A percentile compares a stretch with the other conserved stretches of the same genome.
These are phyloP conservation scores for Apoderus coryli DNA, from an alignment of 2,888 invertebrate species.

Conservation along the genomic window DNA sequence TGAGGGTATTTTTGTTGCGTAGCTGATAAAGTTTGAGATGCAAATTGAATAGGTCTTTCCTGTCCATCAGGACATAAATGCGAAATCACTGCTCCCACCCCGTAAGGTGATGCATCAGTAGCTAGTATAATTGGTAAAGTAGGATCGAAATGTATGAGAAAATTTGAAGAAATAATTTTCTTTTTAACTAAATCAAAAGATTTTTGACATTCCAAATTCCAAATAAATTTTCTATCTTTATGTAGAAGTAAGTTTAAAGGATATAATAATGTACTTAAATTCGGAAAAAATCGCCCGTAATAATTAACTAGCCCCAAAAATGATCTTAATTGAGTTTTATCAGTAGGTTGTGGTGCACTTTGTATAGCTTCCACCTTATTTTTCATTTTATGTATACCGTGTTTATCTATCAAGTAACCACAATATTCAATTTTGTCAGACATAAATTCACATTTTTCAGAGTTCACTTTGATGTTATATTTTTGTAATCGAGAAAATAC, in stretches of 20 bases:
- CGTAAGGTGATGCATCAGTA: slow-evolving; percentile 16
- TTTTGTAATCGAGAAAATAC: background rate
- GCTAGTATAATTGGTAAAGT: slow-evolving; percentile 15
- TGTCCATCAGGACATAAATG: too few species aligned
- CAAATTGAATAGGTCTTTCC: too few species aligned
- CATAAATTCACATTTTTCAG: background rate
- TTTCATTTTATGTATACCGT: slow-evolving; percentile 1
- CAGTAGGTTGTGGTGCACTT: background rate
- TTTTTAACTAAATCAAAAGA: slow-evolving; percentile 16
- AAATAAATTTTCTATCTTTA: slow-evolving; percentile 9
- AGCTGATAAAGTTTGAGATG: too few species aligned
- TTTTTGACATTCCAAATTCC: slow-evolving; percentile 14
- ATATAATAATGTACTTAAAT: background rate
- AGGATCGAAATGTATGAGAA: slow-evolving; percentile 15
- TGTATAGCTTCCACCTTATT: background rate
- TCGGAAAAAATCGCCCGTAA: background rate
- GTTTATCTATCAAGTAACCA: slow-evolving; percentile 1
- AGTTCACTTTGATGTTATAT: background rate
- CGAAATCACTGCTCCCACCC: slow-evolving; percentile 16
- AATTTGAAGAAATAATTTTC: slow-evolving; percentile 12
- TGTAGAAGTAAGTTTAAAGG: slow-evolving; percentile 9
- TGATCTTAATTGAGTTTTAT: slow-evolving; percentile 1
- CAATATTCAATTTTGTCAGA: background rate
- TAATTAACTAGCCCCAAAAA: slow-evolving; percentile 1
- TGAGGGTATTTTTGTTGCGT: too few species aligned